These are phyloP conservation scores for Toxostoma redivivum DNA, from an alignment of 2,113 vertebrate species.

Conservation along the genomic window DNA sequence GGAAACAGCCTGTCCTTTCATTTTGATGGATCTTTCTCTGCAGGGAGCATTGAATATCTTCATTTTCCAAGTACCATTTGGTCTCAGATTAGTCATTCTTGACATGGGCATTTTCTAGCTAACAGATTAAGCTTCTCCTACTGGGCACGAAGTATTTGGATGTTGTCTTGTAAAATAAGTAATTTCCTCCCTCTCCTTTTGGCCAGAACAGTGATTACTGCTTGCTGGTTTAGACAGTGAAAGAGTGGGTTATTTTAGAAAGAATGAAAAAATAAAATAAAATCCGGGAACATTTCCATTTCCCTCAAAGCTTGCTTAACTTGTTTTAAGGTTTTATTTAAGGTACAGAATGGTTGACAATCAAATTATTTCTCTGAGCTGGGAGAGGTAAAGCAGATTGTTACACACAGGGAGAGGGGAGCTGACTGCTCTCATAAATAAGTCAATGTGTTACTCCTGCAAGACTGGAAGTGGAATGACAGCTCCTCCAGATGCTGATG, in stretches of 20 bases:
- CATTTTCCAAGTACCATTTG: not conserved
- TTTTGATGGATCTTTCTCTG: not conserved
- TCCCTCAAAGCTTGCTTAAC: not conserved
- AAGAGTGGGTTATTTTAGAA: not conserved
- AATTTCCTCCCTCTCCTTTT: not conserved
- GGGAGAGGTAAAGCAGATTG: conserved; percentile 12
- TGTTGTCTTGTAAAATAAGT: not conserved
- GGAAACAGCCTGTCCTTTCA: not conserved
- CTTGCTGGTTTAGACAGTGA: not conserved
- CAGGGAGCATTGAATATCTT: not conserved
- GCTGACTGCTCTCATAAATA: conserved; percentile 63
- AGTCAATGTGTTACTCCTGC: conserved; percentile 68
- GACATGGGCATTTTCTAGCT: not conserved
- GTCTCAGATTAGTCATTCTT: not conserved
- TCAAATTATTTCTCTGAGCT: not conserved
- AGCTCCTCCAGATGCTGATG: conserved; percentile 46
- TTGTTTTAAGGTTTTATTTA: conserved; percentile 11
- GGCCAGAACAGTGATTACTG: not conserved
- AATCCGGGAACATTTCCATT: not conserved
- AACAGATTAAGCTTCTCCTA: not conserved
- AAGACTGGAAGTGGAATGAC: conserved; percentile 55
- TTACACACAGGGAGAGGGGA: not conserved
- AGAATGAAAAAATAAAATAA: not conserved
- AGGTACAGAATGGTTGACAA: not conserved
- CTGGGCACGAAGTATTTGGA: not conserved